Evolutionary conservation across 2,113 vertebrate species (phyloP).

Genomic region (Phylloscopus whistleri): DNA sequence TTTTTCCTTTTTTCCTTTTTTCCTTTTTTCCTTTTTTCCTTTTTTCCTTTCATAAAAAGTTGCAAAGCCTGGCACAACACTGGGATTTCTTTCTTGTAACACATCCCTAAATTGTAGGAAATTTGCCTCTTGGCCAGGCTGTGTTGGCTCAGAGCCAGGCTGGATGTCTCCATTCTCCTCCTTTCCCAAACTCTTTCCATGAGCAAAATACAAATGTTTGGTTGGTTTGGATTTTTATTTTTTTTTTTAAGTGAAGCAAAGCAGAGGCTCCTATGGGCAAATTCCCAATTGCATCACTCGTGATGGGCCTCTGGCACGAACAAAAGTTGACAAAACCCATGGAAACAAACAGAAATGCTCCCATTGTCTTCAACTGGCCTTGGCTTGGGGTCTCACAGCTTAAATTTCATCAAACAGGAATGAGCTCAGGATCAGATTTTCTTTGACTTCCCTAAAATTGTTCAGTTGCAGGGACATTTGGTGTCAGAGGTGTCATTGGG

Average conservation of each 20-base stretch:
- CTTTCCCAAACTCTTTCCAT: background rate
- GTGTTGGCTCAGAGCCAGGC: background rate
- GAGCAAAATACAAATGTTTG: background rate
- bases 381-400: background rate
- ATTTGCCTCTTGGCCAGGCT: background rate
- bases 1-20: too few species aligned
- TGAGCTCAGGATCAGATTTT: background rate
- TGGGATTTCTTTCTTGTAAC: background rate
- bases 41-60: background rate
- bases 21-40: rapidly evolving
- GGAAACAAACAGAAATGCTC: background rate
- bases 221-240: background rate
- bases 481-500: background rate
- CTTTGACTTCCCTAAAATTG: background rate
- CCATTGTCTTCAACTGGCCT: background rate
- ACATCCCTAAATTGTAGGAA: constrained; percentile 4
- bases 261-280: background rate
- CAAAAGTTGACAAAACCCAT: background rate
- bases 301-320: background rate
- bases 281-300: background rate
- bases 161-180: constrained; percentile 23
- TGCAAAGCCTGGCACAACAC: background rate
- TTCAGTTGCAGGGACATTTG: background rate
- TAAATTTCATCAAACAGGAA: background rate
- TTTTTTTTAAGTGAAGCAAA: background rate